Base-by-base conservation (phyloP, 2,797 vertebrate species). In the Lepus oiostolus region DNA sequence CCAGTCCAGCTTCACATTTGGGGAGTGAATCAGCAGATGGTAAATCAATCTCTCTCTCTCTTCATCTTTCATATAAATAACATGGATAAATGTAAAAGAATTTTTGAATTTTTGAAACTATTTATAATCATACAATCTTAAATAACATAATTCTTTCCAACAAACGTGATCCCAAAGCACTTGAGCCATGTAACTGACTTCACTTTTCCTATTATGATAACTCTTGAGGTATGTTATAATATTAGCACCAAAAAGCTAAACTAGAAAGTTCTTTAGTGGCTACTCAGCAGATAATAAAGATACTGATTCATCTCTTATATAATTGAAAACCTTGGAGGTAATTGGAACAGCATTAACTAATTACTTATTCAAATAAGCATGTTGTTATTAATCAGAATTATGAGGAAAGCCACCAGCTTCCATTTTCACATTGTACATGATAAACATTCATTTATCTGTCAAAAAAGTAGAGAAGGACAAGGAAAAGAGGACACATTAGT, bases 351-450 rank as follows among this genome's bases (percentile, higher is more conserved):
- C 5, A 75, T 90, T 85, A 91, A 93, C 94, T 91, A 90, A 90
- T 90, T 94, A 95, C 94, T 85, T 94, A 95, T 95, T 88, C 42
- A 95, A 71, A 94, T 62, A 90, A 71, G 24, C 3, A 85, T 22
- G 21, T 91, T 67, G 70, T 70, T 93, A 96, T 91, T 90, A 62
- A 94, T 88, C 52, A 93, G 28, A 82, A 82, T 79, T 63, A 85
- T 54, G 50, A 60, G 35, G 28, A 90, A 94, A 90, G 52, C 79
- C 28, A 70, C 50, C 63, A 63, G 22, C 65, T 83, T 72, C 17
- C 67, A 22, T 74, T 93, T 96, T 86, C 42, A 72, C 74, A 88
- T 84, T 88, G 86, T 14, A 77, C 30, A 80, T 67, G 65, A 76
- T 4, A 88, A 72, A 77, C 11, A n/a, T 35, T 5, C 47, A 42